A percentile compares a stretch with the other conserved stretches of the same genome.
These are phyloP conservation scores for Knipowitschia caucasica DNA, from an alignment of 2,797 vertebrate genomes.

Conservation along the genomic window DNA sequence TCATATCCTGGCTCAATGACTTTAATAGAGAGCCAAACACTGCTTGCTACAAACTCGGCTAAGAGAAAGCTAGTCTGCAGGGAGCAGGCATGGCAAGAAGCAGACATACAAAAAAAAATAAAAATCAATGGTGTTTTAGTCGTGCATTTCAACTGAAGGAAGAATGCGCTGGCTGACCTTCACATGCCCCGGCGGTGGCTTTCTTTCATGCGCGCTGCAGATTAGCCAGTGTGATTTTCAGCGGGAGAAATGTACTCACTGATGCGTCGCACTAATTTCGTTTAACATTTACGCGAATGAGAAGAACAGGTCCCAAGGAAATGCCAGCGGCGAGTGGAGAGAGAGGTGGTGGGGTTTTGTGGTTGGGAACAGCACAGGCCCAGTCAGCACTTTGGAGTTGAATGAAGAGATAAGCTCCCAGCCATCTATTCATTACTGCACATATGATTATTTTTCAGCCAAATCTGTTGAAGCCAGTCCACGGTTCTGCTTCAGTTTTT, in stretches of 20 bases:
- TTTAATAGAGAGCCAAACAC: conserved; percentile 50
- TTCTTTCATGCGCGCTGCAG: conserved; percentile 54
- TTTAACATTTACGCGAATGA: conserved; percentile 66
- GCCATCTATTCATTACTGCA: conserved; percentile 59
- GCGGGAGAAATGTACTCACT: conserved; percentile 56
- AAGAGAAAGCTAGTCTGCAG: conserved; percentile 20
- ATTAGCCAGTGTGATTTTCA: conserved; percentile 60
- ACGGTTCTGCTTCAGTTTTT: conserved; percentile 12
- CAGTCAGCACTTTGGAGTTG: conserved; percentile 70
- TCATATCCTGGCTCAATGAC: conserved; percentile 45
- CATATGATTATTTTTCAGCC: conserved; percentile 44
- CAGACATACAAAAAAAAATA: conserved; percentile 11
- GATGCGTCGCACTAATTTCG: conserved; percentile 71
- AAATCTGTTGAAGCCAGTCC: conserved; percentile 22
- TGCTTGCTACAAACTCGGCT: conserved; percentile 37
- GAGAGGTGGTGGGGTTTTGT: neutral
- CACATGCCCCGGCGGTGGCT: conserved; percentile 49
- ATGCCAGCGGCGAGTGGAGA: conserved; percentile 40
- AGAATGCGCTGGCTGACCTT: conserved; percentile 56
- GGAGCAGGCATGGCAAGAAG: conserved; percentile 10
- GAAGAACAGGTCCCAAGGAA: conserved; percentile 40
- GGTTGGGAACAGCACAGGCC: conserved; percentile 23
- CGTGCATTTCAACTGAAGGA: conserved; percentile 41
- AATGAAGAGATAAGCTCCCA: conserved; percentile 59
- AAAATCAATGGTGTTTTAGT: conserved; percentile 52